Evolutionary conservation across 2,797 vertebrate species (phyloP).

Genomic region (Brachyalestes nurse): DNA sequence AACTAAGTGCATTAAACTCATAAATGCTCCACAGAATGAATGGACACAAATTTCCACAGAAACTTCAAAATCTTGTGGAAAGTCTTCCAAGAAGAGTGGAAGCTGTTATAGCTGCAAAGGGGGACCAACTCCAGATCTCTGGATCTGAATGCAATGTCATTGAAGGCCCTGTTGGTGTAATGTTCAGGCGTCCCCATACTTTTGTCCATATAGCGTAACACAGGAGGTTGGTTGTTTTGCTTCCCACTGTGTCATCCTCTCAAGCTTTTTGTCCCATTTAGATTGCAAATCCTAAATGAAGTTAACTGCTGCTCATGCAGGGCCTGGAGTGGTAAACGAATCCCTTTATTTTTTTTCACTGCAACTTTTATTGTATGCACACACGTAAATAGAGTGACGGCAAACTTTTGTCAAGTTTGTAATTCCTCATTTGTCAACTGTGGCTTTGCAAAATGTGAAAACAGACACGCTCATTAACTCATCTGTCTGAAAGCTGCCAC

Average conservation of each 20-base stretch:
- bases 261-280: neutral
- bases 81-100: too few species aligned
- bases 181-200: too few species aligned
- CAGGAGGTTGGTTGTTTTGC: neutral
- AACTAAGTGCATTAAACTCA: too few species aligned
- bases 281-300: neutral
- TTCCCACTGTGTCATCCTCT: neutral
- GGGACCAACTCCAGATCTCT: too few species aligned
- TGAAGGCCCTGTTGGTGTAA: too few species aligned
- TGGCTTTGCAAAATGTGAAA: neutral
- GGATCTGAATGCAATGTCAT: too few species aligned
- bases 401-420: constrained; percentile 11
- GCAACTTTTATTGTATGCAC: neutral
- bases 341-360: neutral
- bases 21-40: too few species aligned
- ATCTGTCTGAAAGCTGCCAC: constrained; percentile 17
- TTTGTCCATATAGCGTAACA: too few species aligned
- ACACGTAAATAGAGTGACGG: neutral
- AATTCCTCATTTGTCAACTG: constrained; percentile 32
- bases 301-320: neutral
- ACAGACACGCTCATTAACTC: constrained; percentile 35
- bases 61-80: too few species aligned
- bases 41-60: too few species aligned
- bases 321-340: neutral
- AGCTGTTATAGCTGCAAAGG: too few species aligned